Evolutionary conservation across 2,888 invertebrate species (phyloP), one percentile per base, ranked within the genome.

Genomic region (Cataglyphis albicans): DNA sequence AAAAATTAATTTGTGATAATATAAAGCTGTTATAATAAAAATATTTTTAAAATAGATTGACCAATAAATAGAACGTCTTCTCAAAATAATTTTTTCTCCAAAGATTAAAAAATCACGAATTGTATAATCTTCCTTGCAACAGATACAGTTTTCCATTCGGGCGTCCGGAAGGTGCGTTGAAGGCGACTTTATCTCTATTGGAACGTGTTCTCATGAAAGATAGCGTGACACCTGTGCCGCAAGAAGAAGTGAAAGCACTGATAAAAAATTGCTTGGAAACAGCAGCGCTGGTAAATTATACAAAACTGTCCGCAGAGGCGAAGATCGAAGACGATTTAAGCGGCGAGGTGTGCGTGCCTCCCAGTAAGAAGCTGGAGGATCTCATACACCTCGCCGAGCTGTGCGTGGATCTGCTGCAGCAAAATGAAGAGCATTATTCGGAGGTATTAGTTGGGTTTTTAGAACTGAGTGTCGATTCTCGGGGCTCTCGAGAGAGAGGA

Each of bases 171-270:
- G 99, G 99, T 73, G 98, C 99, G 70, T 95, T 99, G 87, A 99
- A 99, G 96, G 98, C 99, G 25, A 99, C 99, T 9, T 95, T 99
- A 87, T 99, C 99, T 15, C 96, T 99, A 63, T 95, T 99, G 86
- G 99, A 99, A 95, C 96, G 99, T 92, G 99, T 99, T 15, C 95
- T 99, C 86, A 99, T 99, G 99, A 99, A 99, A 95, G 99, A 99
- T 95, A 98, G 99, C 87, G 99, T 98, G 64, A 99, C 99, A 44
- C 99, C 99, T 7, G 99, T 99, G 73, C 98, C 99, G 83, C 97
- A 98, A 90, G 96, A 99, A 95, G 99, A 99, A 95, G 99, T 99
- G 1, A 96, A 99, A 87, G 96, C 97, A 59, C 98, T 99, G 96
- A 99, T 99, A 89, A 98, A 99, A 94, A 99, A 98, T 91, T 98